Conservation (phyloP, 2,797 vertebrate species). For the Typhlichthys eigenmanni region DNA sequence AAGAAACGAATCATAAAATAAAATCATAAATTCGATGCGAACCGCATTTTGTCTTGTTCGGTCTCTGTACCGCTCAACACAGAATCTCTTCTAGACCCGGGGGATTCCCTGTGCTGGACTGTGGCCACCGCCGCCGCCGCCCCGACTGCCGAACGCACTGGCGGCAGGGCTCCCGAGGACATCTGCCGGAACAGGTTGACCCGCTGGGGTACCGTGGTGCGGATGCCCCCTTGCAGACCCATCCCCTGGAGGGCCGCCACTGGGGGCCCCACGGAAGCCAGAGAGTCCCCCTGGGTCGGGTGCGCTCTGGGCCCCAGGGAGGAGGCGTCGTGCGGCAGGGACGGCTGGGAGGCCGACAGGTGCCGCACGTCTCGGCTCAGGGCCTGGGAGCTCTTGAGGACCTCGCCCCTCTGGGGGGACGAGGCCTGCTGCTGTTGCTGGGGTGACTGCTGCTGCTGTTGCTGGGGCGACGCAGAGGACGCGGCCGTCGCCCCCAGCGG, state of each 20-base stretch:
- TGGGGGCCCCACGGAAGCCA: slow-evolving; percentile 87
- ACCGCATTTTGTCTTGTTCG: slow-evolving; percentile 96
- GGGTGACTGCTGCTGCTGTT: slow-evolving; percentile 21
- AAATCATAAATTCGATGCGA: slow-evolving; percentile 98
- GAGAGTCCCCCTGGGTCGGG: slow-evolving; percentile 90
- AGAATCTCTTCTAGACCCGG: slow-evolving; percentile 84
- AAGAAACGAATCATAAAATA: slow-evolving; percentile 57
- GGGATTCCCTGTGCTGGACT: slow-evolving; percentile 84
- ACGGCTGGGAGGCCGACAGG: slow-evolving; percentile 95
- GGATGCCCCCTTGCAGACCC: slow-evolving; percentile 79
- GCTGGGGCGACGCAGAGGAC: slow-evolving; percentile 48
- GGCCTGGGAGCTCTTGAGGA: slow-evolving; percentile 91
- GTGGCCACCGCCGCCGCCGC: slow-evolving; percentile 56
- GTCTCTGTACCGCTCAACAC: slow-evolving; percentile 93
- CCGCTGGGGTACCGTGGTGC: slow-evolving; percentile 87
- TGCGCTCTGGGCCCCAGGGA: slow-evolving; percentile 86
- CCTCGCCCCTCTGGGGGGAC: slow-evolving; percentile 84
- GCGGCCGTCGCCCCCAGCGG: slow-evolving; percentile 48
- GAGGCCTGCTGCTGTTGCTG: slow-evolving; percentile 75
- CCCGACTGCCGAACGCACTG: slow-evolving; percentile 76
- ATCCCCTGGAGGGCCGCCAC: slow-evolving; percentile 76
- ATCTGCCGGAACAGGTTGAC: slow-evolving; percentile 95
- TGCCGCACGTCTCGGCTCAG: slow-evolving; percentile 93
- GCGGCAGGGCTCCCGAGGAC: slow-evolving; percentile 94
- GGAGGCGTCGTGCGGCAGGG: slow-evolving; percentile 91